Evolutionary conservation across 2,888 invertebrate genomes (phyloP), one percentile per base, ranked within the genome.

Genomic region (Tenthredo notha): DNA sequence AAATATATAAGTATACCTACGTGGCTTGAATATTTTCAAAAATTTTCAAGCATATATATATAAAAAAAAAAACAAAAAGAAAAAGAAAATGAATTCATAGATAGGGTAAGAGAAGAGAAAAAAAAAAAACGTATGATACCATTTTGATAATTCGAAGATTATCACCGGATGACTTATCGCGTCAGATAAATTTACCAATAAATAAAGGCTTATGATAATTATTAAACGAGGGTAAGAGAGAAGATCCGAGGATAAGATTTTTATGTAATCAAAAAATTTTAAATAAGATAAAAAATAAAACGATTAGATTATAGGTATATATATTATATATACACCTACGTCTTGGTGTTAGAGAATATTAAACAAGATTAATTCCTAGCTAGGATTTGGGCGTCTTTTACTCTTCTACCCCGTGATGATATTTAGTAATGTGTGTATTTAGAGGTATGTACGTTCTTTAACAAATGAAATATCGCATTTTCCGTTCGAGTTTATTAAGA

Each of bases 161-260:
- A 88, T 87, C 84, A 87, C 43, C 85, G 78, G 85, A 61, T 85
- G 87, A 88, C 82, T 87, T 88, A 72, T 85, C 47, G 85, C 54
- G 86, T 86, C 88, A 80, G 80, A 83, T 75, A 85, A 87, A 89
- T 89, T 67, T 87, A 88, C 89, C 89, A 86, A 88, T 88, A 90
- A 89, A 88, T 88, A 88, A 88, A 88, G 86, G 89, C 88, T 90
- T 90, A 90, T 88, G 90, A 87, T 90, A 90, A 90, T 88, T 88
- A 87, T 67, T 47, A 82, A 29, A 29, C 47, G 84, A 82, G 21
- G 0, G 6, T n/a, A 4, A 61, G 7, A 0, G 58, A 6, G 40
- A 9, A 25, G 7, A 12, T 61, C 37, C 25, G 12, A 15, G 6
- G 37, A n/a, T 21, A 54, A 29, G 29, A 67, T 33, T 67, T 47